A percentile compares a stretch with the other conserved stretches of the same genome.
These are phyloP conservation scores for Acronicta psi DNA, from an alignment of 2,888 invertebrate genomes.

Conservation along the genomic window DNA sequence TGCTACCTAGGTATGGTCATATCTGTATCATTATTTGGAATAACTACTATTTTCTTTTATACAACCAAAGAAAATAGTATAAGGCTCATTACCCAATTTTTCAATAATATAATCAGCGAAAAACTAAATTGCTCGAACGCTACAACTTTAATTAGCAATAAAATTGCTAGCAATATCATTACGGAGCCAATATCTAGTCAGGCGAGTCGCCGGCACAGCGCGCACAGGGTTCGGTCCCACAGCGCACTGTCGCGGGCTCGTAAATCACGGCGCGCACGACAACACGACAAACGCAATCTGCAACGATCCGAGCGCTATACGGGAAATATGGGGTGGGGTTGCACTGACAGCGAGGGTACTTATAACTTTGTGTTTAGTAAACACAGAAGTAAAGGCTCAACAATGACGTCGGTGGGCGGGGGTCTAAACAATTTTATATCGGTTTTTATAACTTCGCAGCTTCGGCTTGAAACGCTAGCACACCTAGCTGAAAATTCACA, in stretches of 20 bases:
- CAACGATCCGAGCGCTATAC: slow-evolving; percentile 43
- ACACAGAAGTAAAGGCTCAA: no score
- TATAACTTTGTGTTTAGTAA: no score
- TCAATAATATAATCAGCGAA: background rate
- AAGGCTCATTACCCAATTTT: no score
- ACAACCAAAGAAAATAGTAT: no score
- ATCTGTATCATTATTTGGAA: no score
- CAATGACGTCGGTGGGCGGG: no score
- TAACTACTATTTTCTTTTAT: no score
- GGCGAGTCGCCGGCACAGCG: slow-evolving; percentile 26
- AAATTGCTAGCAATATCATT: slow-evolving; percentile 41
- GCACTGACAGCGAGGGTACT: slow-evolving; percentile 11
- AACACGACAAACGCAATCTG: slow-evolving; percentile 54
- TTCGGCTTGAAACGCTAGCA: no score
- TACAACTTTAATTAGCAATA: slow-evolving; percentile 37
- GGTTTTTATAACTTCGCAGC: no score
- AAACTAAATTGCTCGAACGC: slow-evolving; percentile 1
- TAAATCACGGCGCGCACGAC: slow-evolving; percentile 64
- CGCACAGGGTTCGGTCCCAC: slow-evolving; percentile 25
- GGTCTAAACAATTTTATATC: no score
- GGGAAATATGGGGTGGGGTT: slow-evolving; percentile 21
- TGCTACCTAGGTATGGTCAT: no score
- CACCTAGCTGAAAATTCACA: no score
- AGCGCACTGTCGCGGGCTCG: slow-evolving; percentile 50
- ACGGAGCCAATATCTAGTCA: slow-evolving; percentile 35